Base-by-base conservation (phyloP, 2,888 invertebrate species). In the Steromphala cineraria region DNA sequence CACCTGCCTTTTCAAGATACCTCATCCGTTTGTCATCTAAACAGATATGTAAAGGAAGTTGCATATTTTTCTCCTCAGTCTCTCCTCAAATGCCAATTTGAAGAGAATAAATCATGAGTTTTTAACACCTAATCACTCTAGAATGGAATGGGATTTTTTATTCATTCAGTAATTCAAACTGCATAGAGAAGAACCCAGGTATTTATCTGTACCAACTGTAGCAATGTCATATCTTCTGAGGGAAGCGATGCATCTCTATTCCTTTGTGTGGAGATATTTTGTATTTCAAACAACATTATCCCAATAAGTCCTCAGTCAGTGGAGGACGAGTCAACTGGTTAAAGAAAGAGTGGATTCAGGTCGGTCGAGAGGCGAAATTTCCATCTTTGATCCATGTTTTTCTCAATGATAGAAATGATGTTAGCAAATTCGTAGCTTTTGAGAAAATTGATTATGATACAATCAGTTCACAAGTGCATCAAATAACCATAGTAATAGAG, bases 221-320 rank as follows among this genome's bases (percentile, higher is more conserved):
- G 19, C 56, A 56, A 10, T 1, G 56, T 56, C n/a, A 56, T 56
- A 24, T 19, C 24, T 7, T 21, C 8, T 2, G 21, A 21, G 21
- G 21, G 10, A 55, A 55, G n/a, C 55, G 4, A 4, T 55, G 8
- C 8, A 2, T 55, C 55, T 56, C 74, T 46, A 55, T 81, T 46
- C 78, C n/a, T n/a, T n/a, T n/a, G n/a, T 62, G 56, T 55, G 56
- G 67, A 40, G 81, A 81, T 52, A 28, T 81, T 4, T 15, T 24
- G 19, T 56, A 52, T 19, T 80, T n/a, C 36, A 24, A 19, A 36
- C 1, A 46, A 5, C 13, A 4, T 13, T 46, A 46, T 46, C 46
- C 56, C 3, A 56, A 56, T 24, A 53, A 53, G 10, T 5, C 10
- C 53, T 53, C 53, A 13, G 53, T 53, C 10, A 13, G 53, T n/a